Evolutionary conservation across 2,797 vertebrate genomes (phyloP).

Genomic region (Lemur catta): DNA sequence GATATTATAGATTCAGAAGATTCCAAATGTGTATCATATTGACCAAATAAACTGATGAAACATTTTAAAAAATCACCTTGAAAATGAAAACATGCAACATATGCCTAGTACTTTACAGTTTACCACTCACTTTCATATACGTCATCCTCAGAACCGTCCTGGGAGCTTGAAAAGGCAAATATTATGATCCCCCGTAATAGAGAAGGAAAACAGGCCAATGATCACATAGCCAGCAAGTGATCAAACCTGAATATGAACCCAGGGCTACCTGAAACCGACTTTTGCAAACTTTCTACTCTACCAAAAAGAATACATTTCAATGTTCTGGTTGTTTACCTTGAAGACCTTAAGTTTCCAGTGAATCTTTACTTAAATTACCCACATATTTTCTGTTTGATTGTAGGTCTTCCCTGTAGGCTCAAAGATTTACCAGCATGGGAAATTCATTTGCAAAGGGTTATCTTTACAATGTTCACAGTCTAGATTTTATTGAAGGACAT

Average conservation of each 20-base stretch:
- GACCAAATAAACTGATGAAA: neutral
- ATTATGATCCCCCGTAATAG: neutral
- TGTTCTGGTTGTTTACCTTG: neutral
- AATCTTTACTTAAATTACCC: neutral
- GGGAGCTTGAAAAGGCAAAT: neutral
- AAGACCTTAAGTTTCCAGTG: neutral
- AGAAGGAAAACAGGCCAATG: neutral
- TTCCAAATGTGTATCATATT: neutral
- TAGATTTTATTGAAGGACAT: neutral
- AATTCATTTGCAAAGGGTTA: neutral
- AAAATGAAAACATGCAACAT: neutral
- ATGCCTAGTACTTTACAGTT: neutral
- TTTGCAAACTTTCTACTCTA: neutral
- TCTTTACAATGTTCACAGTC: neutral
- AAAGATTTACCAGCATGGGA: neutral
- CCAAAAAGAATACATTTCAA: neutral
- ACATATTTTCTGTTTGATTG: neutral
- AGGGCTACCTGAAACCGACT: neutral
- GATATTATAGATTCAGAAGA: neutral
- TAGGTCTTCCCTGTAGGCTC: neutral
- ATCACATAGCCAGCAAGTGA: neutral
- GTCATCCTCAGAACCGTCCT: neutral
- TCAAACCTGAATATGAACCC: neutral
- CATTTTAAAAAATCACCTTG: neutral
- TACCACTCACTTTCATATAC: neutral